Percentiles rank a stretch among this genome's conserved stretches.
Conservation (phyloP, 2,113 vertebrate species). For the Atrichornis clamosus region DNA sequence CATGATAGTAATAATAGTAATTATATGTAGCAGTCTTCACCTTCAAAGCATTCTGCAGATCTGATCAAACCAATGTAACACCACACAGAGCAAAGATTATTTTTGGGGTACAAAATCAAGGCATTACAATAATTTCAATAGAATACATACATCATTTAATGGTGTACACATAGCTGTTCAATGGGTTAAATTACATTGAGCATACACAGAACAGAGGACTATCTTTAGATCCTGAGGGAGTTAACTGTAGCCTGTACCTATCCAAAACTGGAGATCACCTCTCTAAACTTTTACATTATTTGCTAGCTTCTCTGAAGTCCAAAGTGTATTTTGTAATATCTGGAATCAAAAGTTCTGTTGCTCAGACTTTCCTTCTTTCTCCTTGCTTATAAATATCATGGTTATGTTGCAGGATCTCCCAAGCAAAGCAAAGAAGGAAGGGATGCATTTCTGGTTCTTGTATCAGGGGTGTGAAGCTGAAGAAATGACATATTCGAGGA, state of each 20-base stretch:
- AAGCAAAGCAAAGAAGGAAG: background rate
- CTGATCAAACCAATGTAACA: background rate
- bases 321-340: background rate
- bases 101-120: background rate
- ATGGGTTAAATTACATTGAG: background rate
- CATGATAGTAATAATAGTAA: background rate
- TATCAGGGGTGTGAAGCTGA: background rate
- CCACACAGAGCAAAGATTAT: background rate
- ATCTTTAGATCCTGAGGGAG: background rate
- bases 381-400: background rate
- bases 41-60: background rate
- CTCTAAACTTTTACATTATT: background rate
- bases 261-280: background rate
- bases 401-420: background rate
- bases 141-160: background rate
- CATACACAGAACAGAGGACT: background rate
- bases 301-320: accelerated
- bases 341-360: background rate
- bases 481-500: background rate
- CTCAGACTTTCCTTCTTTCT: background rate
- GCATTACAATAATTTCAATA: background rate
- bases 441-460: background rate
- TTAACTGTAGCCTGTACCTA: background rate
- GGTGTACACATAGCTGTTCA: background rate
- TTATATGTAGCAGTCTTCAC: background rate